Evolutionary conservation across 1,140 invertebrate genomes (phyloP).

Genomic region (Solen grandis): DNA sequence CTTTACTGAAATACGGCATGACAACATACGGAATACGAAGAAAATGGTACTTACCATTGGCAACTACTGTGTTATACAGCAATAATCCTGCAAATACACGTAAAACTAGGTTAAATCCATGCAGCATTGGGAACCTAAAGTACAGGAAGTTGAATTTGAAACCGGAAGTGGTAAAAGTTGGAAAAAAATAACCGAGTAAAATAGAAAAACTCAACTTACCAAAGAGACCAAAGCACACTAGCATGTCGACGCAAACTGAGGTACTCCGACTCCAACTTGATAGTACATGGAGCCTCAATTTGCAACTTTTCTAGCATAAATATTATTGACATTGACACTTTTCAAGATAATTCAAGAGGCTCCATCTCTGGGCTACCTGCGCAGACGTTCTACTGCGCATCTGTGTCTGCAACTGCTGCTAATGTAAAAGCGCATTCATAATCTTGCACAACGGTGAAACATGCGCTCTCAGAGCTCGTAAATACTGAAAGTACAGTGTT

Average conservation of each 20-base stretch:
- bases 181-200: slow-evolving; percentile 11
- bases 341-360: slow-evolving; percentile 2
- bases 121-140: slow-evolving; percentile 16
- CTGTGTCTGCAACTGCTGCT: slow-evolving; percentile 27
- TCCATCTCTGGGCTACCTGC: slow-evolving; percentile 36
- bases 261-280: slow-evolving; percentile 27
- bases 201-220: slow-evolving; percentile 35
- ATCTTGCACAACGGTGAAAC: no score
- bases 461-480: no score
- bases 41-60: slow-evolving; percentile 51
- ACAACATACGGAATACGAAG: slow-evolving; percentile 1
- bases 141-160: slow-evolving; percentile 51
- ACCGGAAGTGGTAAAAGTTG: slow-evolving; percentile 47
- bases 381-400: slow-evolving; percentile 55
- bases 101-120: slow-evolving; percentile 10
- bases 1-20: background rate
- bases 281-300: slow-evolving; percentile 49
- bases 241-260: slow-evolving; percentile 54
- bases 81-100: slow-evolving; percentile 56
- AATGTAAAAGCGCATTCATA: background rate
- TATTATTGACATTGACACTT: slow-evolving; percentile 52
- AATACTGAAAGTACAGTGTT: no score
- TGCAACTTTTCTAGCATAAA: slow-evolving; percentile 38
- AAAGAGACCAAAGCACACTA: slow-evolving; percentile 58
- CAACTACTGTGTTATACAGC: slow-evolving; percentile 59